Percentiles rank a stretch among this genome's conserved stretches.
phyloP scores from a whole-genome alignment of 2,888 invertebrate species.

The Rambutsinella grinnellia region DNA sequence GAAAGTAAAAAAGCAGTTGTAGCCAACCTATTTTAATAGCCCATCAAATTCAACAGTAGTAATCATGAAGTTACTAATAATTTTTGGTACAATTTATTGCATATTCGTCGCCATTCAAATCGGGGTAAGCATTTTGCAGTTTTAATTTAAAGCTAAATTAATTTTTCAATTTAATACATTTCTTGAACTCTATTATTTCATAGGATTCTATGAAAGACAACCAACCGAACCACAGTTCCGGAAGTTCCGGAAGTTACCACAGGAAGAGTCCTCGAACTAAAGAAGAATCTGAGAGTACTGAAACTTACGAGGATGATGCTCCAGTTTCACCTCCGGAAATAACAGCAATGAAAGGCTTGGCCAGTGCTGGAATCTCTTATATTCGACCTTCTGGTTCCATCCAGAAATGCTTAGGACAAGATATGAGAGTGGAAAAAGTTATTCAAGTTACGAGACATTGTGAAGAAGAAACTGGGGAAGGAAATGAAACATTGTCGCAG shows the following conservation, averaged over 20 bases:
- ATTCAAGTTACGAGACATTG: constrained; percentile 32
- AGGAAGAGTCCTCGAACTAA: not conserved
- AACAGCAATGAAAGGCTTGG: constrained; percentile 10
- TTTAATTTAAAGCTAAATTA: too few relatives aligned
- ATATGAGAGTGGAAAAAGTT: constrained; percentile 34
- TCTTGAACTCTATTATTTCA: too few relatives aligned
- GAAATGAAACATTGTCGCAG: not conserved
- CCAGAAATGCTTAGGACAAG: constrained; percentile 37
- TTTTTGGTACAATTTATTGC: too few relatives aligned
- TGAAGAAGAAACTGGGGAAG: constrained; percentile 33
- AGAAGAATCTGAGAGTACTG: constrained; percentile 16
- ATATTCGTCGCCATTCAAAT: too few relatives aligned
- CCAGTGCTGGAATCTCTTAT: constrained; percentile 17
- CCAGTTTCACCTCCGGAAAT: constrained; percentile 6
- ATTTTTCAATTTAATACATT: too few relatives aligned
- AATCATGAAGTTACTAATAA: too few relatives aligned
- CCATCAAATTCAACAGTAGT: too few relatives aligned
- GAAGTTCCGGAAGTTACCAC: not conserved
- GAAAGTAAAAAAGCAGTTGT: too few relatives aligned
- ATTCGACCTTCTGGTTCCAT: not conserved
- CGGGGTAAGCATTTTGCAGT: too few relatives aligned
- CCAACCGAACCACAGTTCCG: too few relatives aligned
- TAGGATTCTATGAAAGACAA: too few relatives aligned
- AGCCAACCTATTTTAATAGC: too few relatives aligned
- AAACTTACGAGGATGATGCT: constrained; percentile 4